Evolutionary conservation across 1,140 invertebrate species (phyloP), one percentile per base, ranked within the genome.

Genomic region (Drosophila micromelanica): DNA sequence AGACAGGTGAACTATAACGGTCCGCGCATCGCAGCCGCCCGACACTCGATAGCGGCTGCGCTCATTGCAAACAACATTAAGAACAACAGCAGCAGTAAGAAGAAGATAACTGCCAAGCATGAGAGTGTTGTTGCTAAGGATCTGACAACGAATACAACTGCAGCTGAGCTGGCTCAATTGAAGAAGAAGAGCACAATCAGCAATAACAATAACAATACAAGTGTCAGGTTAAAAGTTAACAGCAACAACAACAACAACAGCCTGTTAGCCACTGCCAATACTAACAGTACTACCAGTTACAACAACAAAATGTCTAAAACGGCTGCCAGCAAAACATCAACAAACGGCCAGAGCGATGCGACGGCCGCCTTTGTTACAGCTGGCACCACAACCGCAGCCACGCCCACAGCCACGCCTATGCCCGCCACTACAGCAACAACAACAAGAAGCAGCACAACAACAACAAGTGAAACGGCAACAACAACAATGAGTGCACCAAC

Each of bases 191-290:
- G 42, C 37, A 59, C 45, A 52, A 55, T 5, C 56, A 62, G 43
- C 48, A 60, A 15, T 56, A 68, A 23, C 56, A 67, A 9, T 65
- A 64, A 55, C 32, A 65, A 35, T 15, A 30, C 37, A n/a, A 64
- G 52, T 55, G 57, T 59, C 63, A 76, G 67, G 61, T 74, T 85
- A 69, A 90, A 90, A 78, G 78, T 80, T 77, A 90, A 86, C 77
- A 89, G 67, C 60, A 77, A 68, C 57, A 76, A 37, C 61, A 76
- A 37, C 61, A 65, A 73, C 49, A 72, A 65, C 60, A 59, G 38
- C 70, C 40, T 56, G 40, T 65, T 73, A 77, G 71, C 80, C 73
- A 81, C 89, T 76, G 81, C 75, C 90, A 78, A 79, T 68, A 81
- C 30, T 51, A 77, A 71, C 57, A 73, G 20, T 43, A 67, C 59